Percentiles rank a stretch among this genome's conserved stretches.
Evolutionary conservation across 2,113 vertebrate species (phyloP).

Genomic region (Sceloporus tristichus): DNA sequence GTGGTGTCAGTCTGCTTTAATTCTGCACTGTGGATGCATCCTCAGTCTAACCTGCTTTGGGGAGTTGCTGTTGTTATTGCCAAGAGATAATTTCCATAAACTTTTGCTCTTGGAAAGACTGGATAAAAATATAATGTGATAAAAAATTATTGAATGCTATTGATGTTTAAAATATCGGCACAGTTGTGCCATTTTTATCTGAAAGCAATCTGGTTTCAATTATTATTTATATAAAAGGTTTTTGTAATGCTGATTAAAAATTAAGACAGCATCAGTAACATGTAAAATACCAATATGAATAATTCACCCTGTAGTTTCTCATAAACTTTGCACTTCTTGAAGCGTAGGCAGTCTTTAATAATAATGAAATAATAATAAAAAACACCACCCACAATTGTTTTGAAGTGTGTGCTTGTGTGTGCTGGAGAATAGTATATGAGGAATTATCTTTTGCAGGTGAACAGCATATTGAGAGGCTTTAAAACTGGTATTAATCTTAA

Average conservation of each 20-base stretch:
- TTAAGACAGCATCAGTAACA: background rate
- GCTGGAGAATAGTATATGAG: background rate
- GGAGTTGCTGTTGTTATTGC: too few relatives aligned
- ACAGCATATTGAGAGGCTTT: background rate
- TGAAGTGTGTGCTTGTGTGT: background rate
- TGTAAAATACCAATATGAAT: background rate
- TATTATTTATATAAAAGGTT: background rate
- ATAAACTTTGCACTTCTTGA: background rate
- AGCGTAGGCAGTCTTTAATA: background rate
- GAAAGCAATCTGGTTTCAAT: background rate
- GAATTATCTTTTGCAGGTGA: background rate
- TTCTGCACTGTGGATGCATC: too few relatives aligned
- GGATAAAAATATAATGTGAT: background rate
- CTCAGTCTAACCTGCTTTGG: too few relatives aligned
- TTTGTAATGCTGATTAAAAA: constrained; percentile 23
- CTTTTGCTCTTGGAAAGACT: background rate
- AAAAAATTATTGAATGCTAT: background rate
- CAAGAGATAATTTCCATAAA: too few relatives aligned
- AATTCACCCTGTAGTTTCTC: background rate
- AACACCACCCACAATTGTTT: too few relatives aligned
- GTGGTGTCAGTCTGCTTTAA: too few relatives aligned
- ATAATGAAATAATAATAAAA: background rate
- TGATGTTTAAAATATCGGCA: background rate
- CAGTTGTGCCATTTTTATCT: background rate
- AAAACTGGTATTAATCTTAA: background rate